phyloP scores from a whole-genome alignment of 92 coral and sea anemone species.

The Epizoanthus fatuus region DNA sequence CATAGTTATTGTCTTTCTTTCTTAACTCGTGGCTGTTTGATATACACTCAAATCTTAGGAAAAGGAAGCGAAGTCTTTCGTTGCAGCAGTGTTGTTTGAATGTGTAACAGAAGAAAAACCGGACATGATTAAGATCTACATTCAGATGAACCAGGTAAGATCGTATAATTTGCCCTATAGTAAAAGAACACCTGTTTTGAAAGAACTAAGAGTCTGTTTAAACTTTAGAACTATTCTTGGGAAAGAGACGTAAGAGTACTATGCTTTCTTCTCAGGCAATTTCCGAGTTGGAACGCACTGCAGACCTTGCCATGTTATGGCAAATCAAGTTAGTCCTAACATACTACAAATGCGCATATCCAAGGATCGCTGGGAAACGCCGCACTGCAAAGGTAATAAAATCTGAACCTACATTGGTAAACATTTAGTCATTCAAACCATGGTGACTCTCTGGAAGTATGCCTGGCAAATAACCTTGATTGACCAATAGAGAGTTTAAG shows the following conservation, averaged over 20 bases:
- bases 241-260: no score
- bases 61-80: slow-evolving; percentile 71
- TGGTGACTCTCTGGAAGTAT: no score
- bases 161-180: not conserved
- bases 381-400: slow-evolving; percentile 27
- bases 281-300: slow-evolving; percentile 62
- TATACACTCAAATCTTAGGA: slow-evolving; percentile 58
- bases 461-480: no score
- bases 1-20: no score
- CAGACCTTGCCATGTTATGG: slow-evolving; percentile 77
- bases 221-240: no score
- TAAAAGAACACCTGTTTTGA: not conserved
- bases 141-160: slow-evolving; percentile 86
- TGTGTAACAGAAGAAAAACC: slow-evolving; percentile 96
- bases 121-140: slow-evolving; percentile 77
- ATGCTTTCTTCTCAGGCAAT: slow-evolving; percentile 63
- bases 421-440: no score
- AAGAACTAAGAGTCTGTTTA: no score
- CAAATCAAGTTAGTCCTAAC: slow-evolving; percentile 79
- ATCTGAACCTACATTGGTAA: not conserved
- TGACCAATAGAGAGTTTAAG: no score
- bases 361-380: slow-evolving; percentile 45
- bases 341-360: slow-evolving; percentile 75
- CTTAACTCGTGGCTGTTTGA: not conserved
- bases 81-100: slow-evolving; percentile 89